Conservation (phyloP, 2,113 vertebrate genomes). For the Cygnus buccinator region DNA sequence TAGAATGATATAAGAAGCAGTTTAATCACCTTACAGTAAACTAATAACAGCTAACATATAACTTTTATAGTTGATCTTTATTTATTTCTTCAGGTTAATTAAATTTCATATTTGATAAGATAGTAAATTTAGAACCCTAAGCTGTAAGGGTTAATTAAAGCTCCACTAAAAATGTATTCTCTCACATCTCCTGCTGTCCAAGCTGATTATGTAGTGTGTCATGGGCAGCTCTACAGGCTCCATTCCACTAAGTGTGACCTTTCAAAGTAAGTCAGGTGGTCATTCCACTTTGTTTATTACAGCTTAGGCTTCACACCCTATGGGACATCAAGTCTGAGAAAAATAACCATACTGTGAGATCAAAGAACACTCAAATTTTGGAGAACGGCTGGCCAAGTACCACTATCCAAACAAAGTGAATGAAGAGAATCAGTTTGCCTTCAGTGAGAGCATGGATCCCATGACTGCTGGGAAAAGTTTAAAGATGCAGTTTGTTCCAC, state of each 20-base stretch:
- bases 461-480: neutral
- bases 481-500: neutral
- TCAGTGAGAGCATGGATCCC: neutral
- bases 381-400: neutral
- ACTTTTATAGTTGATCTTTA: neutral
- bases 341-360: neutral
- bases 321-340: neutral
- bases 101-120: neutral
- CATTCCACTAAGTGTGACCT: neutral
- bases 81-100: slow-evolving; percentile 44
- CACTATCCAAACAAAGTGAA: neutral
- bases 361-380: neutral
- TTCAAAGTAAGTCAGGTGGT: neutral
- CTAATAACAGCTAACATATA: neutral
- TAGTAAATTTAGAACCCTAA: slow-evolving; percentile 8
- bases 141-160: slow-evolving; percentile 26
- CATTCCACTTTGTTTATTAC: neutral
- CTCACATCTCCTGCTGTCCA: neutral
- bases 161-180: neutral
- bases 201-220: neutral
- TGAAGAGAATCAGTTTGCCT: neutral
- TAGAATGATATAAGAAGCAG: neutral
- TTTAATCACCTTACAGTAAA: neutral
- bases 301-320: neutral
- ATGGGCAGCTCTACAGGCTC: neutral